These are phyloP conservation scores for Chunga burmeisteri DNA, from an alignment of 2,113 vertebrate genomes.

Conservation along the genomic window DNA sequence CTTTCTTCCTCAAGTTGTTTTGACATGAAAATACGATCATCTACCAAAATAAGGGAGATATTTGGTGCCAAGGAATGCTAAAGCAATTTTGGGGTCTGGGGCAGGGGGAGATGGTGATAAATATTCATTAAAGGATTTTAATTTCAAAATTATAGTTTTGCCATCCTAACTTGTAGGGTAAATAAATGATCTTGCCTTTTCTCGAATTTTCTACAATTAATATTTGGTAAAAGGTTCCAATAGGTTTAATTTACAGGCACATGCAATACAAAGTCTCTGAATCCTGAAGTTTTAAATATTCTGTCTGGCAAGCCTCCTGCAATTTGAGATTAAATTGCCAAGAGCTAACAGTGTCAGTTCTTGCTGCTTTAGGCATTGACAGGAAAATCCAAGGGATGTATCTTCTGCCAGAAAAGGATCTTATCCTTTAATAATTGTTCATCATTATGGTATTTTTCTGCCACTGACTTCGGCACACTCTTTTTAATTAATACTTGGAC, in stretches of 20 bases:
- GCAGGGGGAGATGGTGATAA: not conserved
- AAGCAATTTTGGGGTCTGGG: slow-evolving; percentile 31
- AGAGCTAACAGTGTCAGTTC: not conserved
- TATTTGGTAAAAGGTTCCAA: not conserved
- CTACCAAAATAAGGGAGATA: slow-evolving; percentile 56
- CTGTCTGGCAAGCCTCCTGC: not conserved
- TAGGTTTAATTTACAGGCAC: not conserved
- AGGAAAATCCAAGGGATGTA: slow-evolving; percentile 1
- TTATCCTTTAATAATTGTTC: slow-evolving; percentile 13
- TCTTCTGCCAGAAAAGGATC: slow-evolving; percentile 41
- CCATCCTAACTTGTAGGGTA: not conserved
- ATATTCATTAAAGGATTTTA: slow-evolving; percentile 63
- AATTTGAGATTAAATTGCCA: not conserved
- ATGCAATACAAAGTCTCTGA: not conserved
- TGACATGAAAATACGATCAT: slow-evolving; percentile 60
- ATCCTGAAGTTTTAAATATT: not conserved
- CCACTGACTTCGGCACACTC: not conserved
- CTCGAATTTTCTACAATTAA: slow-evolving; percentile 17
- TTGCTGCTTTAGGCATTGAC: slow-evolving; percentile 2
- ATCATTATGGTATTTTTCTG: not conserved
- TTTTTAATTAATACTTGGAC: slow-evolving; percentile 49
- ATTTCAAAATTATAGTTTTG: slow-evolving; percentile 61
- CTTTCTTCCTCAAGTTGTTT: slow-evolving; percentile 64
- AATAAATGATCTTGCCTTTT: not conserved
- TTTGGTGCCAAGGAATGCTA: slow-evolving; percentile 61